These are phyloP conservation scores for Beroe ovata DNA, from an alignment of 37 sponge, comb jelly and placozoan genomes.

Conservation along the genomic window DNA sequence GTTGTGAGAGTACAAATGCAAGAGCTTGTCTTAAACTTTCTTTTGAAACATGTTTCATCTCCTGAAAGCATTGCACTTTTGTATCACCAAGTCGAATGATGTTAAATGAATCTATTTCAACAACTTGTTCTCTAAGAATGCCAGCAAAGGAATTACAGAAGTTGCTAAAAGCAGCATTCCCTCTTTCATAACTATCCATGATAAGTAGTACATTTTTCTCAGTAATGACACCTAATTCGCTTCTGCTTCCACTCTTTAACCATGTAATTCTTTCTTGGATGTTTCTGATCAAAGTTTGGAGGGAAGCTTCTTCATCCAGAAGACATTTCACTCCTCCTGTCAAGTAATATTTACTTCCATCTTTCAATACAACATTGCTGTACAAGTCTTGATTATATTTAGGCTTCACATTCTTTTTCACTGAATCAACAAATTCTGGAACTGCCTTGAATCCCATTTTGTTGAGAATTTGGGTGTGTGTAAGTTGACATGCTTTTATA, in stretches of 20 bases:
- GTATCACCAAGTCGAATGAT: conserved; percentile 1
- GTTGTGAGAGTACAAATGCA: conserved; percentile 34
- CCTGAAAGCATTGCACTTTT: not conserved
- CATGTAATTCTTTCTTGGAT: conserved; percentile 10
- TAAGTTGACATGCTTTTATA: not conserved
- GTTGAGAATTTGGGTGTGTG: conserved; percentile 38
- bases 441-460: conserved; percentile 47
- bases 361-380: not conserved
- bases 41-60: not conserved
- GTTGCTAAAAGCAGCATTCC: conserved; percentile 19
- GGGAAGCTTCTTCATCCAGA: not conserved
- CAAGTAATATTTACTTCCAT: conserved; percentile 10
- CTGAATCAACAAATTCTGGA: conserved; percentile 8
- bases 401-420: conserved; percentile 52
- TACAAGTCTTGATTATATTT: conserved; percentile 24
- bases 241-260: conserved; percentile 18
- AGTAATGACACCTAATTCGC: conserved; percentile 14
- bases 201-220: not conserved
- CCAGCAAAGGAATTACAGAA: conserved; percentile 29
- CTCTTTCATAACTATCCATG: conserved; percentile 14
- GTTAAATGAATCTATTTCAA: conserved; percentile 35
- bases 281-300: not conserved
- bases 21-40: conserved; percentile 8
- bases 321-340: conserved; percentile 16
- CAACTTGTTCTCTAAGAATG: not conserved